Conservation (phyloP, 2,113 vertebrate genomes). For the Aptenodytes patagonicus region DNA sequence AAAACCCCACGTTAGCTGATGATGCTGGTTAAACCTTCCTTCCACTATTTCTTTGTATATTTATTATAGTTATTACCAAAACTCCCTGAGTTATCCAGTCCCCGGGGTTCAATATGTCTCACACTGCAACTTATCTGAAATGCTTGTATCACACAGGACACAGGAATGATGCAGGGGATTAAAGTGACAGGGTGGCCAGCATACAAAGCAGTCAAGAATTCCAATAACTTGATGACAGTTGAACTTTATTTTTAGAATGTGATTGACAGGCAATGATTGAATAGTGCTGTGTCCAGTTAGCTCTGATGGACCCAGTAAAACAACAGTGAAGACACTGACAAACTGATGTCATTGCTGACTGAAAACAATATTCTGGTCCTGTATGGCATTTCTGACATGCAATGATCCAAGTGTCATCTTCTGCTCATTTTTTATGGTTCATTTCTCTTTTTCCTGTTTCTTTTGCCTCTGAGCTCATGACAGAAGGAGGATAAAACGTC, state of each 20-base stretch:
- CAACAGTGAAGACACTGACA: neutral
- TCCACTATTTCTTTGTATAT: neutral
- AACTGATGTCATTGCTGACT: neutral
- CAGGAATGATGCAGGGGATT: neutral
- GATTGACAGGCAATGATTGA: neutral
- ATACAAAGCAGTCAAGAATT: neutral
- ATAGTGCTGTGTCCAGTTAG: neutral
- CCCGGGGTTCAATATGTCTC: neutral
- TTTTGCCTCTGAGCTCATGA: neutral
- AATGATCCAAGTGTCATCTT: neutral
- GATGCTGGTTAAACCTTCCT: neutral
- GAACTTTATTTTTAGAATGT: neutral
- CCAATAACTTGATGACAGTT: neutral
- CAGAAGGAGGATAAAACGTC: neutral
- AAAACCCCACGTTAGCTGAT: fast-evolving
- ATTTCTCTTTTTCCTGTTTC: neutral
- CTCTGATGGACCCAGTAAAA: neutral
- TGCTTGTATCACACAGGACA: neutral
- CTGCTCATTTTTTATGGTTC: neutral
- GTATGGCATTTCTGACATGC: neutral
- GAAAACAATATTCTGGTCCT: neutral
- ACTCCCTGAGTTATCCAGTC: neutral
- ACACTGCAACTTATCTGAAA: neutral
- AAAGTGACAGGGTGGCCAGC: neutral
- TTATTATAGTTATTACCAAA: neutral